phyloP scores from a whole-genome alignment of 2,888 invertebrate genomes.

The Itoplectis maculator region DNA sequence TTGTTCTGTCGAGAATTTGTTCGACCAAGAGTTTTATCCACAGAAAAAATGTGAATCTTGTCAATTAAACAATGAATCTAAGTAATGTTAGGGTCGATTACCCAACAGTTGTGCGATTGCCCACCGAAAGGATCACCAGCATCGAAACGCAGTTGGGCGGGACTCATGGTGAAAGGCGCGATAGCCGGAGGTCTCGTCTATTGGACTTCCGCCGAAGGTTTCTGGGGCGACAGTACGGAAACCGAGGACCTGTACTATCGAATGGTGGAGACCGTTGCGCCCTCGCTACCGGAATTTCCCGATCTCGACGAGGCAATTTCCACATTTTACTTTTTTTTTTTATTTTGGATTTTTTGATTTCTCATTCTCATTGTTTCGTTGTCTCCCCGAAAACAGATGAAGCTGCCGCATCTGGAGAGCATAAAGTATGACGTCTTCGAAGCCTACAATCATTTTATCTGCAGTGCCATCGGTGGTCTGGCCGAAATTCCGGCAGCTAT shows the following conservation, averaged over 20 bases:
- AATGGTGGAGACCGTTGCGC: constrained; percentile 70
- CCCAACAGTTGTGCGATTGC: constrained; percentile 78
- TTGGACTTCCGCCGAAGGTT: constrained; percentile 83
- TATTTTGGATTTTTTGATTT: too few species aligned
- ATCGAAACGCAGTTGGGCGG: constrained; percentile 56
- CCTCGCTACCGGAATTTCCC: constrained; percentile 51
- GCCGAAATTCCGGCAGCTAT: constrained; percentile 68
- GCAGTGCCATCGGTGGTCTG: constrained; percentile 70
- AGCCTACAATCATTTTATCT: constrained; percentile 74
- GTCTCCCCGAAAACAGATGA: constrained; percentile 65
- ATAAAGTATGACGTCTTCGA: constrained; percentile 71
- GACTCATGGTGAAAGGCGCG: constrained; percentile 81
- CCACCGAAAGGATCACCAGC: constrained; percentile 69
- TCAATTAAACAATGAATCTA: not conserved
- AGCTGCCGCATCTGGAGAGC: constrained; percentile 70
- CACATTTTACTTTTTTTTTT: too few species aligned
- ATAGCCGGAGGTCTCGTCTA: constrained; percentile 83
- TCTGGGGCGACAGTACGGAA: constrained; percentile 84
- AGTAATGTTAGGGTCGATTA: not conserved
- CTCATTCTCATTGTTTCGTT: constrained; percentile 3
- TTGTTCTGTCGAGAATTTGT: too few species aligned
- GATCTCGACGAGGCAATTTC: constrained; percentile 66
- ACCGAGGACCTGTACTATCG: constrained; percentile 82
- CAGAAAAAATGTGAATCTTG: not conserved
- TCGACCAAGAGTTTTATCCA: too few species aligned